Conservation (phyloP, 2,888 invertebrate genomes). For the Drosophila siamana region DNA sequence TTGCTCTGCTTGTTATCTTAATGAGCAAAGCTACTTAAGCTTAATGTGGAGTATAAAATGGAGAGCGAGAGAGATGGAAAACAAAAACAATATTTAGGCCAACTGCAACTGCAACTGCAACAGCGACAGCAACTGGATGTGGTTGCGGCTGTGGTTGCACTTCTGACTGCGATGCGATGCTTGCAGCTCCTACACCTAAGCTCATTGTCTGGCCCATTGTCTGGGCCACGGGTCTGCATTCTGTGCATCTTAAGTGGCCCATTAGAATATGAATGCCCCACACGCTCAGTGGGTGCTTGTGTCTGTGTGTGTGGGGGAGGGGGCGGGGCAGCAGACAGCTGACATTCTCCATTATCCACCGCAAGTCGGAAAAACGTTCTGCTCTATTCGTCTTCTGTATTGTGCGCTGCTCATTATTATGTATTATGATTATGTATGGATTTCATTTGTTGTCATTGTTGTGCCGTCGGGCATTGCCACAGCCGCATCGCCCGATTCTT, state of each 20-base stretch:
- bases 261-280: constrained; percentile 72
- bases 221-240: constrained; percentile 55
- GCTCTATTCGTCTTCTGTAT: constrained; percentile 6
- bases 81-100: constrained; percentile 60
- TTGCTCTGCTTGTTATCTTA: constrained; percentile 59
- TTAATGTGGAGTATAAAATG: constrained; percentile 63
- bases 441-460: constrained; percentile 69
- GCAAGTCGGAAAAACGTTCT: not conserved
- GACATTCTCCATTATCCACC: constrained; percentile 33
- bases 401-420: constrained; percentile 56
- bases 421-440: constrained; percentile 73
- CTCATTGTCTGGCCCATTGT: constrained; percentile 55
- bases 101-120: constrained; percentile 41
- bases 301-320: too few species aligned
- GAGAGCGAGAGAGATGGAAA: too few species aligned
- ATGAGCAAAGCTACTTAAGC: constrained; percentile 76
- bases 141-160: not conserved
- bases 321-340: constrained; percentile 22
- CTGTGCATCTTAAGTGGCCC: constrained; percentile 71
- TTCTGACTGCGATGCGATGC: constrained; percentile 8
- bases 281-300: too few species aligned
- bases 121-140: constrained; percentile 12
- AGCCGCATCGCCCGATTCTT: constrained; percentile 14
- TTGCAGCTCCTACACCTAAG: constrained; percentile 24
- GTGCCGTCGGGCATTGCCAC: constrained; percentile 21